Percentiles rank a stretch among this genome's conserved stretches.
Conservation (phyloP, 1,140 invertebrate genomes). For the Mya arenaria region DNA sequence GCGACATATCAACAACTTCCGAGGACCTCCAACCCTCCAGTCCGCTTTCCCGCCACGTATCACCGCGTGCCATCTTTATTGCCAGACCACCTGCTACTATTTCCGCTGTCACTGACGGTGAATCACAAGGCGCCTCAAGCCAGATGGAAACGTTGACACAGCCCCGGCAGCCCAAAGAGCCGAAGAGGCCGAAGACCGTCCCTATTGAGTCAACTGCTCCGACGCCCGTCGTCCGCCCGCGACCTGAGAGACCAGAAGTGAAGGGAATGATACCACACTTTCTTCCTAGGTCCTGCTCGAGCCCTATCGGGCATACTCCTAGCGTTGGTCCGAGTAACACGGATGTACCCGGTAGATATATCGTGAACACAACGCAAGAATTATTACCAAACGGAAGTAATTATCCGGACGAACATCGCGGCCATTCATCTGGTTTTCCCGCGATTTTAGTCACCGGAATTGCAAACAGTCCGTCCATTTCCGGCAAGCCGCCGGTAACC, state of each 20-base stretch:
- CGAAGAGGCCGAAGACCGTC: conserved; percentile 42
- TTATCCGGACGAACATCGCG: not conserved
- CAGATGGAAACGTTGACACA: not conserved
- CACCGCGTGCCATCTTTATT: conserved; percentile 23
- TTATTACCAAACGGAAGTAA: not conserved
- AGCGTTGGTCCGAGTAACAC: too few relatives aligned
- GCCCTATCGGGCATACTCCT: conserved; percentile 6
- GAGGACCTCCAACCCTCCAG: conserved; percentile 7
- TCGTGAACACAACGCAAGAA: not conserved
- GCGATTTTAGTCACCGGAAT: not conserved
- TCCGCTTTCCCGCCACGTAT: conserved; percentile 16
- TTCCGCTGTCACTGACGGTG: not conserved
- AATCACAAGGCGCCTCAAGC: not conserved
- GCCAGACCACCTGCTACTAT: not conserved
- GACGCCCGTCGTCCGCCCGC: conserved; percentile 41
- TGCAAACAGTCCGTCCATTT: not conserved
- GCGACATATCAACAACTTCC: conserved; percentile 1
- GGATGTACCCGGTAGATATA: not conserved
- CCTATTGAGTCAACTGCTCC: conserved; percentile 50
- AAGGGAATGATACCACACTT: conserved; percentile 20
- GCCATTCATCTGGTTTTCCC: not conserved
- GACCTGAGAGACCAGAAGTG: conserved; percentile 40
- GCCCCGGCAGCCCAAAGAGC: conserved; percentile 33
- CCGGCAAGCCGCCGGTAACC: conserved; percentile 1
- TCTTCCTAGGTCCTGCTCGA: conserved; percentile 40